Conservation (phyloP, 2,888 invertebrate species). For the Leucozona laternaria region DNA sequence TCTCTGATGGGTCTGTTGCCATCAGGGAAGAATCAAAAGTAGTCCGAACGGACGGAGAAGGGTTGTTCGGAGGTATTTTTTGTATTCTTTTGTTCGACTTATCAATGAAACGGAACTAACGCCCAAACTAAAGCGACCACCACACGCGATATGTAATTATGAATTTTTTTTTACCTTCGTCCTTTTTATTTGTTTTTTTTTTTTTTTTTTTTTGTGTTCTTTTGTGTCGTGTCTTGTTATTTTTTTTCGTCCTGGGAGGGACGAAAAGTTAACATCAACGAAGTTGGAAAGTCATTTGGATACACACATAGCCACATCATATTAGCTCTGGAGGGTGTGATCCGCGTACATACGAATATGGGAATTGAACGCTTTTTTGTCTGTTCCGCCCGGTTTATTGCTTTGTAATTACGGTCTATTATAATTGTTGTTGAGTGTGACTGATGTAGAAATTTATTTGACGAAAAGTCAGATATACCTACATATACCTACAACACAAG, state of each 20-base stretch:
- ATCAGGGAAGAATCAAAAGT: slow-evolving; percentile 28
- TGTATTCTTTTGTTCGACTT: slow-evolving; percentile 38
- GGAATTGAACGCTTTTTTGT: slow-evolving; percentile 43
- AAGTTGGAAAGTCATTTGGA: slow-evolving; percentile 72
- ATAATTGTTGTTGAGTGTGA: slow-evolving; percentile 37
- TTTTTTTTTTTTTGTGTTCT: background rate
- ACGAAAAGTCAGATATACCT: slow-evolving; percentile 15
- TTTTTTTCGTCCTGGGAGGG: slow-evolving; percentile 19
- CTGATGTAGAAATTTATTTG: slow-evolving; percentile 52
- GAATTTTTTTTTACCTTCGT: slow-evolving; percentile 29
- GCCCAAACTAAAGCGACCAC: slow-evolving; percentile 72
- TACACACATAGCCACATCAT: background rate
- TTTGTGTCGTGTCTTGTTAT: background rate
- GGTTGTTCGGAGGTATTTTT: slow-evolving; percentile 38
- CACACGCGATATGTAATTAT: slow-evolving; percentile 73
- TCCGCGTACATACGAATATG: slow-evolving; percentile 6
- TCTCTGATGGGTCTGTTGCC: slow-evolving; percentile 1
- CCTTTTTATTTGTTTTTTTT: slow-evolving; percentile 32
- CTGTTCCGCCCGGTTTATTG: slow-evolving; percentile 66
- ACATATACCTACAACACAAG: background rate
- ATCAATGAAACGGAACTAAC: slow-evolving; percentile 73
- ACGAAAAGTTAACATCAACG: slow-evolving; percentile 60
- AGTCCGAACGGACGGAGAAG: slow-evolving; percentile 40
- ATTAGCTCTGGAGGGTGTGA: slow-evolving; percentile 38
- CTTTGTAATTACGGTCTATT: slow-evolving; percentile 73